phyloP scores from a whole-genome alignment of 2,888 invertebrate species.

The Clusia tigrina region DNA sequence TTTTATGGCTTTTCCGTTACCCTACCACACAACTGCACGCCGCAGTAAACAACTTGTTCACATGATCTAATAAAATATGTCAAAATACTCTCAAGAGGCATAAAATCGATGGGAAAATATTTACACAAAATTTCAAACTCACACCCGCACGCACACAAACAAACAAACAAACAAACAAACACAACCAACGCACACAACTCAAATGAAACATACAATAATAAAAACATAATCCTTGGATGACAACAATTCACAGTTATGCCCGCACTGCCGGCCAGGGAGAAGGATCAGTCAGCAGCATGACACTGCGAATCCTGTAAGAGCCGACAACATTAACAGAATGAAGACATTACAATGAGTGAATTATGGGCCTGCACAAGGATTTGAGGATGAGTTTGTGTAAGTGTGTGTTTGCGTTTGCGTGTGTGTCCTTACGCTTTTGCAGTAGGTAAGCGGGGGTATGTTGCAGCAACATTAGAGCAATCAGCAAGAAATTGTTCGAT shows the following conservation, averaged over 20 bases:
- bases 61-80: slow-evolving; percentile 59
- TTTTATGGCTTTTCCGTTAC: too few species aligned
- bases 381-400: background rate
- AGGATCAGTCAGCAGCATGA: slow-evolving; percentile 25
- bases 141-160: slow-evolving; percentile 18
- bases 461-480: slow-evolving; percentile 10
- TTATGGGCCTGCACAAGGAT: slow-evolving; percentile 21
- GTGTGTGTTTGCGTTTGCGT: background rate
- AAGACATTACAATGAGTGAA: slow-evolving; percentile 33
- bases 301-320: slow-evolving; percentile 16
- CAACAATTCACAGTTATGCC: slow-evolving; percentile 32
- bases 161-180: slow-evolving; percentile 17
- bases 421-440: background rate
- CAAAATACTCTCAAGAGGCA: slow-evolving; percentile 51
- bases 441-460: background rate
- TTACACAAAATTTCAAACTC: slow-evolving; percentile 41
- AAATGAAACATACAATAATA: too few species aligned
- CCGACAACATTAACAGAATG: slow-evolving; percentile 14
- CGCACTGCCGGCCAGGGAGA: background rate
- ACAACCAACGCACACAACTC: too few species aligned
- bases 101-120: slow-evolving; percentile 54
- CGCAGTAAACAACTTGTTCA: slow-evolving; percentile 48
- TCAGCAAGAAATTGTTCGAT: too few species aligned
- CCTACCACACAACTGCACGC: too few species aligned
- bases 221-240: slow-evolving; percentile 25